Percentiles rank a stretch among this genome's conserved stretches.
Evolutionary conservation across 2,797 vertebrate species (phyloP).

Genomic region (Malacoraja senta): DNA sequence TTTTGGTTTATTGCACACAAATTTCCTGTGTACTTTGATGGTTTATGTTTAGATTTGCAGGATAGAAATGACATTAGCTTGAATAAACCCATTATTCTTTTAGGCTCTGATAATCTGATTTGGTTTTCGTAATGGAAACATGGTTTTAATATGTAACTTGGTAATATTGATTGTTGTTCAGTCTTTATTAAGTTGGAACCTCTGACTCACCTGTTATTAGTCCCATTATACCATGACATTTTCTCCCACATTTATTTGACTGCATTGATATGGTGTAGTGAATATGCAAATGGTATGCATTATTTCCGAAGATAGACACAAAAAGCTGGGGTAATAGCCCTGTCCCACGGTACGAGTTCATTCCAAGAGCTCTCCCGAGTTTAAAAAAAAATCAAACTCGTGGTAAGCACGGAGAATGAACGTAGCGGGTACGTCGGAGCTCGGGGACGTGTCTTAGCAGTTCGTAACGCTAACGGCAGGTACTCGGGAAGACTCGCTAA

Average conservation of each 20-base stretch:
- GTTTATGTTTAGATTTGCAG: constrained; percentile 46
- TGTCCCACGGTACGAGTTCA: no score
- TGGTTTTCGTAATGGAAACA: constrained; percentile 53
- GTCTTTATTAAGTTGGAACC: constrained; percentile 50
- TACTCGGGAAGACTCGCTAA: no score
- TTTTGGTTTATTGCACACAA: constrained; percentile 60
- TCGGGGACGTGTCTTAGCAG: no score
- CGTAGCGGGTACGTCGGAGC: no score
- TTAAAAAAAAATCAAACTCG: no score
- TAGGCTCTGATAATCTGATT: constrained; percentile 53
- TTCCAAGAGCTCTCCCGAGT: no score
- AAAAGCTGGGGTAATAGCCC: no score
- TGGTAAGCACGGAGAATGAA: no score
- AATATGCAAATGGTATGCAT: not conserved
- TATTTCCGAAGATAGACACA: not conserved
- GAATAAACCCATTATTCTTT: constrained; percentile 63
- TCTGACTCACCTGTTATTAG: constrained; percentile 56
- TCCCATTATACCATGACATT: constrained; percentile 1
- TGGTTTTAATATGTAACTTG: constrained; percentile 59
- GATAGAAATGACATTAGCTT: constrained; percentile 56
- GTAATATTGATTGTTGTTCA: constrained; percentile 66
- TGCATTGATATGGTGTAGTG: constrained; percentile 59
- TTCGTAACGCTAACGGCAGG: no score
- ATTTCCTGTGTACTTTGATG: constrained; percentile 56
- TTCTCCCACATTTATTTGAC: constrained; percentile 51